A percentile compares a stretch with the other conserved stretches of the same genome.
phyloP scores from a whole-genome alignment of 2,888 invertebrate species.

The Cerceris ruficornis region DNA sequence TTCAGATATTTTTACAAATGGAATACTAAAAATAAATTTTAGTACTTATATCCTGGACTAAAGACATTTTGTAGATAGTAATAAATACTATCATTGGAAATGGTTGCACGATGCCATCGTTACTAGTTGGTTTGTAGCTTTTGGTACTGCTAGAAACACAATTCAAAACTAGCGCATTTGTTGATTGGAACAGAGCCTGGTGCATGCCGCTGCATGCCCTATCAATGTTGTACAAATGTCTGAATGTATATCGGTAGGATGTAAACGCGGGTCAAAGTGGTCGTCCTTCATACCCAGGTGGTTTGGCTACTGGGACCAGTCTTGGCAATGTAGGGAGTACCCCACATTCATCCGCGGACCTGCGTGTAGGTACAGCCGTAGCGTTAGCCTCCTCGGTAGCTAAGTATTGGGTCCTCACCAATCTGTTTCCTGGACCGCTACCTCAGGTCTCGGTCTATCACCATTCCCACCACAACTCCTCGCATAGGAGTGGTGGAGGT shows the following conservation, averaged over 20 bases:
- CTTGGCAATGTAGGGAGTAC: conserved; percentile 78
- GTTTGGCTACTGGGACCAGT: conserved; percentile 77
- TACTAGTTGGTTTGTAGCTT: conserved; percentile 3
- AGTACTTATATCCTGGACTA: conserved; percentile 3
- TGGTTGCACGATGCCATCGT: conserved; percentile 13
- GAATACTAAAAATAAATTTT: conserved; percentile 8
- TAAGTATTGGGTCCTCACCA: conserved; percentile 93
- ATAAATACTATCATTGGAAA: conserved; percentile 1
- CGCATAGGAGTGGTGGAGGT: conserved; percentile 84
- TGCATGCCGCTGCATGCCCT: conserved; percentile 78
- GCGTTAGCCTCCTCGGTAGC: conserved; percentile 88
- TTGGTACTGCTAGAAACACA: conserved; percentile 18
- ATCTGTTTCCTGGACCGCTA: conserved; percentile 89
- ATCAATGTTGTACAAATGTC: conserved; percentile 80
- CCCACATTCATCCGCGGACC: conserved; percentile 78
- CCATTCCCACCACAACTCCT: conserved; percentile 83
- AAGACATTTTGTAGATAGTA: conserved; percentile 13
- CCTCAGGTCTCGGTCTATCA: conserved; percentile 89
- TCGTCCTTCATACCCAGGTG: conserved; percentile 79
- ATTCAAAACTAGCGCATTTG: conserved; percentile 68
- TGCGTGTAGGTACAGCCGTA: conserved; percentile 83
- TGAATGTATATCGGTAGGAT: conserved; percentile 81
- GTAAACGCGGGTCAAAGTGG: conserved; percentile 80
- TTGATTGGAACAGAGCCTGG: conserved; percentile 71
- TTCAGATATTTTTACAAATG: conserved; percentile 13